Conservation (phyloP, 2,797 vertebrate genomes). For the Gobio occitaniae region DNA sequence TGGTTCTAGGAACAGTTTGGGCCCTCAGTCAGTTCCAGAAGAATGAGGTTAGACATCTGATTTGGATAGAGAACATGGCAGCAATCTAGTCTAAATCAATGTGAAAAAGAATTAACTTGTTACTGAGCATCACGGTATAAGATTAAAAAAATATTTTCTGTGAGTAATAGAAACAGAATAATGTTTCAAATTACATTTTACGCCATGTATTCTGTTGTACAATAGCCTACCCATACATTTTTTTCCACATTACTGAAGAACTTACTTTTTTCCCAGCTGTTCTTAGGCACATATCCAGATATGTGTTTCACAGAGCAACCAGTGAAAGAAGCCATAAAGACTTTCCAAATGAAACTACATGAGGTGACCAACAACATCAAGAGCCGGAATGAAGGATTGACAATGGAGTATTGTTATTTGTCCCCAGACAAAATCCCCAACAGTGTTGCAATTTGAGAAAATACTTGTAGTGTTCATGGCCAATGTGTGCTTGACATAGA, state of each 20-base stretch:
- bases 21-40: not conserved
- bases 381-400: conserved; percentile 89
- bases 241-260: not conserved
- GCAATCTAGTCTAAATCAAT: conserved; percentile 88
- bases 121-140: not conserved
- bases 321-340: conserved; percentile 85
- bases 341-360: conserved; percentile 83
- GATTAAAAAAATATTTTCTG: too few relatives aligned
- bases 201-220: too few relatives aligned
- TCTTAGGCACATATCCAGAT: conserved; percentile 82
- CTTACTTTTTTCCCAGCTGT: conserved; percentile 41
- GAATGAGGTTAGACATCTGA: not conserved
- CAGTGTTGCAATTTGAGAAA: conserved; percentile 87
- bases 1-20: not conserved
- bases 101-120: conserved; percentile 78
- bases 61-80: conserved; percentile 75
- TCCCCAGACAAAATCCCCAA: conserved; percentile 94
- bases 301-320: conserved; percentile 92
- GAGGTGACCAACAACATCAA: conserved; percentile 81
- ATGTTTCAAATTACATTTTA: too few relatives aligned
- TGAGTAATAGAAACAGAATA: too few relatives aligned
- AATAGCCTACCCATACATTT: too few relatives aligned
- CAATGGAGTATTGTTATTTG: conserved; percentile 92
- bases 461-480: not conserved
- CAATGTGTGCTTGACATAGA: not conserved